Evolutionary conservation across 2,797 vertebrate species (phyloP).

Genomic region (Pelobates cultripes): DNA sequence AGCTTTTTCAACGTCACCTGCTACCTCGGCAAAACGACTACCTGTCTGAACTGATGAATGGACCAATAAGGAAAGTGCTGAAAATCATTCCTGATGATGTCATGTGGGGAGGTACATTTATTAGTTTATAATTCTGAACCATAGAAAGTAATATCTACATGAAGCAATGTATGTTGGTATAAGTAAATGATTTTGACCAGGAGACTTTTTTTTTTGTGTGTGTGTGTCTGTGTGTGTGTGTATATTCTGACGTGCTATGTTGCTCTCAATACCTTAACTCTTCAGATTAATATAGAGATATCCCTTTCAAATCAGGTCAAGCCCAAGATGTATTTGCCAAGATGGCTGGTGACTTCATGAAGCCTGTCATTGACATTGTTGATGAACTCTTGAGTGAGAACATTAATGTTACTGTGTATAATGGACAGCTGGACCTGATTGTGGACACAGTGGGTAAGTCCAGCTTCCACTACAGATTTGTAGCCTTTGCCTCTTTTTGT

Average conservation of each 20-base stretch:
- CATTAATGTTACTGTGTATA: conserved; percentile 89
- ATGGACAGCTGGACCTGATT: conserved; percentile 96
- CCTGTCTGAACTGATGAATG: conserved; percentile 90
- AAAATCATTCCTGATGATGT: conserved; percentile 86
- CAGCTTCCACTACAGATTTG: no score
- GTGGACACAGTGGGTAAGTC: conserved; percentile 92
- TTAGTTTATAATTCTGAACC: no score
- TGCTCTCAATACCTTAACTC: no score
- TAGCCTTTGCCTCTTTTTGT: no score
- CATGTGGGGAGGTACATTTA: conserved; percentile 89
- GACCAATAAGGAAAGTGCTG: conserved; percentile 87
- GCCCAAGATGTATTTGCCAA: conserved; percentile 79
- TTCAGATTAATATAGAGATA: neutral
- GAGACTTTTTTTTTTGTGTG: no score
- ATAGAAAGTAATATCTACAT: no score
- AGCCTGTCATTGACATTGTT: conserved; percentile 82
- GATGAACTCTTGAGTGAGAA: conserved; percentile 82
- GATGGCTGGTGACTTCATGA: conserved; percentile 96
- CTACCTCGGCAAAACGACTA: conserved; percentile 71
- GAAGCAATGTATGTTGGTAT: no score
- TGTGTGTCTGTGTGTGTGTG: no score
- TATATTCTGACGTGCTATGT: no score
- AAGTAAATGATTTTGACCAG: no score
- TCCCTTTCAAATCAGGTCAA: conserved; percentile 72
- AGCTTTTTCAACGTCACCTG: conserved; percentile 77